Conservation (phyloP, 2,113 vertebrate species). For the Steatornis caripensis region DNA sequence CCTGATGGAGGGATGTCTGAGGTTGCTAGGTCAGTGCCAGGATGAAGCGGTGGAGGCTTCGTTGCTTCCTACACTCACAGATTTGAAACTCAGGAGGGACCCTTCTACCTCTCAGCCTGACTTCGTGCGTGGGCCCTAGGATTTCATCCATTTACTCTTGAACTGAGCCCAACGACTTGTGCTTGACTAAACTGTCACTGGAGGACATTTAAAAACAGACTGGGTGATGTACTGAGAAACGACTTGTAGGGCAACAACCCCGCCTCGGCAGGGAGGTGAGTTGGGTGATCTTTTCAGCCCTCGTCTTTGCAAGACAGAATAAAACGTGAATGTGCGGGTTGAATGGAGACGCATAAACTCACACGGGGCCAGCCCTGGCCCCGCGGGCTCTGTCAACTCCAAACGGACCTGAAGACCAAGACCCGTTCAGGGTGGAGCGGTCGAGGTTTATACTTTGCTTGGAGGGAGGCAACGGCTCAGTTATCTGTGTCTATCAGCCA, state of each 20-base stretch:
- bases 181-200: background rate
- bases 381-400: background rate
- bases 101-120: accelerated
- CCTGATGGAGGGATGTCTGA: background rate
- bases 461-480: background rate
- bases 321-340: background rate
- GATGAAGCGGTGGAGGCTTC: background rate
- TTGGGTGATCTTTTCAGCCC: background rate
- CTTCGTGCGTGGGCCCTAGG: background rate
- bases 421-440: background rate
- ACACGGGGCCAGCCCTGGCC: background rate
- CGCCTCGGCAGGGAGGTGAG: background rate
- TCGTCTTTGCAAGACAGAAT: background rate
- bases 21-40: background rate
- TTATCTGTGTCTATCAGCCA: background rate
- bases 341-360: background rate
- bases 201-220: background rate
- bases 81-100: background rate
- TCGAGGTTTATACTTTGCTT: background rate
- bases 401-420: background rate
- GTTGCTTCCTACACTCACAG: background rate
- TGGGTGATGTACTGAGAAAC: background rate
- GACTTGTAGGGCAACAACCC: background rate
- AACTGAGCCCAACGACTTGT: background rate
- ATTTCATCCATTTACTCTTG: background rate